Percentiles rank a stretch among this genome's conserved stretches.
Conservation (phyloP, 2,113 vertebrate species). For the Psettodes erumei region DNA sequence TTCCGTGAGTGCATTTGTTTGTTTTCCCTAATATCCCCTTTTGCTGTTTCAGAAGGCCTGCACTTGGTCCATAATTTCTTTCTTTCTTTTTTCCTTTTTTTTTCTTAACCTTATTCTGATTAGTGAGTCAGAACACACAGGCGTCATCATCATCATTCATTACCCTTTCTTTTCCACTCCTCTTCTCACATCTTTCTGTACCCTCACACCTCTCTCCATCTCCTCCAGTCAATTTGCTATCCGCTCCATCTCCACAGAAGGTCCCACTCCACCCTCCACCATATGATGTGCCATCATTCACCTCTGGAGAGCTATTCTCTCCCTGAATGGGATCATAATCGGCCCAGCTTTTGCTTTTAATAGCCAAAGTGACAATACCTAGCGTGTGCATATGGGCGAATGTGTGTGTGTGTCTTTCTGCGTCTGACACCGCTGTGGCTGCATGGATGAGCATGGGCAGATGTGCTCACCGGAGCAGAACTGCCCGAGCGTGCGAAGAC, state of each 20-base stretch:
- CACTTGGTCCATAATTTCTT: not conserved
- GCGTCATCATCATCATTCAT: conserved; percentile 55
- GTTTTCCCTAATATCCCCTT: not conserved
- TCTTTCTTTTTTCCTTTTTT: conserved; percentile 1
- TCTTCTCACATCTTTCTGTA: conserved; percentile 54
- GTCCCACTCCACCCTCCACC: conserved; percentile 61
- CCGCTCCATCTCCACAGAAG: conserved; percentile 54
- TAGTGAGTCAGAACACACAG: conserved; percentile 61
- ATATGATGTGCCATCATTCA: conserved; percentile 81
- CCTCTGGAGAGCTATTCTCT: conserved; percentile 73
- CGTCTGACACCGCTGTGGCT: conserved; percentile 81
- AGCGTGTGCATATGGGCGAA: conserved; percentile 54
- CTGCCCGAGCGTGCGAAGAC: conserved; percentile 70
- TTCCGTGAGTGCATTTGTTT: conserved; percentile 14
- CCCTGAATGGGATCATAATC: conserved; percentile 81
- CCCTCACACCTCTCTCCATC: conserved; percentile 50
- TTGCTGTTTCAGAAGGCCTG: not conserved
- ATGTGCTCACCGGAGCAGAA: conserved; percentile 81
- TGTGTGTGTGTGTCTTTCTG: conserved; percentile 50
- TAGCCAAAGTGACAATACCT: conserved; percentile 81
- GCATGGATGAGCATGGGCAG: conserved; percentile 79
- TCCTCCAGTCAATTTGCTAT: conserved; percentile 60
- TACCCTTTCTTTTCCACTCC: conserved; percentile 51
- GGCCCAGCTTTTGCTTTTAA: conserved; percentile 81
- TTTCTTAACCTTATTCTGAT: conserved; percentile 36